Base-by-base conservation (phyloP, 2,113 vertebrate genomes). In the Tachysurus vachellii region DNA sequence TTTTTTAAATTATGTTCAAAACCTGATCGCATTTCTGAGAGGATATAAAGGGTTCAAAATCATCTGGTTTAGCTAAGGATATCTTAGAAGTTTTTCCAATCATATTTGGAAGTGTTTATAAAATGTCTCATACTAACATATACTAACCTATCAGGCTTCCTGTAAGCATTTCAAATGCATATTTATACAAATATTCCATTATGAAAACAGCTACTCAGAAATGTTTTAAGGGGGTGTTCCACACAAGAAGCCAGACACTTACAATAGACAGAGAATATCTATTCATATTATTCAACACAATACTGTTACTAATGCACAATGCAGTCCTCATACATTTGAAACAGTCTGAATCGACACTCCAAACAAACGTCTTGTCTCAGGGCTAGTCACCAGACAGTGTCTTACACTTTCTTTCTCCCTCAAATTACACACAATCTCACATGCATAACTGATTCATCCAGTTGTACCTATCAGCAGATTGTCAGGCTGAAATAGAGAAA, bases 391-490 rank as follows among this genome's bases (percentile, higher is more conserved):
- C 57, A 62, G 70, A 50, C 21, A 44, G n/a, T 76, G 71, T 31
- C 59, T 62, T 61, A 59, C 36, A 44, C 80, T 62, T 82, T 64
- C 59, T 68, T 6, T 12, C 31, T 80, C 10, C 2, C 54, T 42
- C 19, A 19, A 53, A 77, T 54, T 47, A n/a, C 23, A 53, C 71
- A 54, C 57, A 17, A 3, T 21, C 82, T 36, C 66, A 73, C 26
- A 57, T 17, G 13, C 64, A 44, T n/a, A 68, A 28, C 36, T 85
- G 83, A 86, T 86, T 86, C 85, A 70, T 70, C 14, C 57, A 80
- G 8, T 80, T 70, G 53, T 54, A 28, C 19, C 28, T 59, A 68
- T 80, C 61, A 57, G 50, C 47, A 68, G 64, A 14, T 77, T 70
- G 47, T 68, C 59, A 86, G 19, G 53, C 17, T 57, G 9, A 14